phyloP scores from a whole-genome alignment of 2,888 invertebrate genomes.

The Rhaphigaster nebulosa region DNA sequence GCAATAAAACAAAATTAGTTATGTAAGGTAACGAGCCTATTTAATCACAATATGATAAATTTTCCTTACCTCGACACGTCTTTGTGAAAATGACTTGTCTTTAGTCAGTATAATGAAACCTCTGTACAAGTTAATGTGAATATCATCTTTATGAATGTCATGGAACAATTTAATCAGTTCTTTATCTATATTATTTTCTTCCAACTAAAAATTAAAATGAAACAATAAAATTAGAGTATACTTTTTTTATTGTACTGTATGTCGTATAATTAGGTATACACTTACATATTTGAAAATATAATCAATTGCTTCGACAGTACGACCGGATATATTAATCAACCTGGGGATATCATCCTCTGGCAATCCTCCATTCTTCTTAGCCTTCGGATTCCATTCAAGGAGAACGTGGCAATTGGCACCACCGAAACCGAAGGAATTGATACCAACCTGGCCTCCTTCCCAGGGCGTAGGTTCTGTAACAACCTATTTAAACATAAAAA shows the following conservation, averaged over 20 bases:
- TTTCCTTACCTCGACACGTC: conserved; percentile 64
- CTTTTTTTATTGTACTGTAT: background rate
- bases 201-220: conserved; percentile 67
- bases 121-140: conserved; percentile 79
- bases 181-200: conserved; percentile 74
- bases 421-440: conserved; percentile 95
- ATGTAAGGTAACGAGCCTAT: background rate
- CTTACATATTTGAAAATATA: conserved; percentile 75
- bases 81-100: conserved; percentile 55
- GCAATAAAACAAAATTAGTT: conserved; percentile 68
- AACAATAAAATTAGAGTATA: background rate
- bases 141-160: conserved; percentile 70
- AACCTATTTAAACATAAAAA: conserved; percentile 70
- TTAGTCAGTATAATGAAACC: conserved; percentile 77
- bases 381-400: conserved; percentile 74
- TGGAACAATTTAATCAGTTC: conserved; percentile 76
- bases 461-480: conserved; percentile 81
- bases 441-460: conserved; percentile 81
- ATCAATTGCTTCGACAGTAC: conserved; percentile 83
- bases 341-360: conserved; percentile 80
- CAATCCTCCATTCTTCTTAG: conserved; percentile 75
- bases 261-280: conserved; percentile 54
- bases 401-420: conserved; percentile 87
- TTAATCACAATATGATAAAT: background rate
- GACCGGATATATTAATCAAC: conserved; percentile 81